These are phyloP conservation scores for Acleris emargana DNA, from an alignment of 2,888 invertebrate species.

Conservation along the genomic window DNA sequence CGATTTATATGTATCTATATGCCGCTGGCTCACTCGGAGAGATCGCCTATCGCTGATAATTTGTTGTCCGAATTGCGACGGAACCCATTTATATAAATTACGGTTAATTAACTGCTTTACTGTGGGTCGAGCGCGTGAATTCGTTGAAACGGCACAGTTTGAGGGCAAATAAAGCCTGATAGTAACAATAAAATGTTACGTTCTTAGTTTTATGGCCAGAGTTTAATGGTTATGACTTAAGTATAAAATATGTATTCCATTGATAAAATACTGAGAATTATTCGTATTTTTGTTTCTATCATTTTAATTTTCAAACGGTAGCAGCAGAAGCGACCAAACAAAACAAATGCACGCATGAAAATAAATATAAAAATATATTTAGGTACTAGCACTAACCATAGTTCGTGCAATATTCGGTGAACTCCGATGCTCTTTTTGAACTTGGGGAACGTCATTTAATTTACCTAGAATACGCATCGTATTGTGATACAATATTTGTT, in stretches of 20 bases:
- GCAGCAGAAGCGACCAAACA: too few relatives aligned
- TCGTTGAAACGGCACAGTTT: slow-evolving; percentile 62
- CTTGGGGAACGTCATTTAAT: too few relatives aligned
- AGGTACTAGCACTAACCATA: too few relatives aligned
- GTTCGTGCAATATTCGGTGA: too few relatives aligned
- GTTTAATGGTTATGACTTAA: slow-evolving; percentile 39
- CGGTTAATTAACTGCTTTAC: slow-evolving; percentile 73
- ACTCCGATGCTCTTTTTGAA: too few relatives aligned
- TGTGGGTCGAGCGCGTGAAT: slow-evolving; percentile 65
- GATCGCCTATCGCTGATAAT: slow-evolving; percentile 69
- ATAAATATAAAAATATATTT: too few relatives aligned
- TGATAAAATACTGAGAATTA: slow-evolving; percentile 5
- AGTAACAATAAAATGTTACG: slow-evolving; percentile 56
- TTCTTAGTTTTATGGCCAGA: slow-evolving; percentile 42
- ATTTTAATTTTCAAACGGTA: too few relatives aligned
- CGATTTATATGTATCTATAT: slow-evolving; percentile 45
- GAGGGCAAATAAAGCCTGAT: slow-evolving; percentile 46
- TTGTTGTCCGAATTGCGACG: slow-evolving; percentile 68
- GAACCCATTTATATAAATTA: slow-evolving; percentile 73
- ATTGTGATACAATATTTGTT: too few relatives aligned
- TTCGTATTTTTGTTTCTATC: too few relatives aligned
- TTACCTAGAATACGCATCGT: too few relatives aligned
- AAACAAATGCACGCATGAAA: too few relatives aligned
- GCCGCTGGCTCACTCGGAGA: slow-evolving; percentile 53
- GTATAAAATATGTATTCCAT: slow-evolving; percentile 35